phyloP scores from a whole-genome alignment of 2,797 vertebrate genomes.

The Eupleurogrammus muticus region DNA sequence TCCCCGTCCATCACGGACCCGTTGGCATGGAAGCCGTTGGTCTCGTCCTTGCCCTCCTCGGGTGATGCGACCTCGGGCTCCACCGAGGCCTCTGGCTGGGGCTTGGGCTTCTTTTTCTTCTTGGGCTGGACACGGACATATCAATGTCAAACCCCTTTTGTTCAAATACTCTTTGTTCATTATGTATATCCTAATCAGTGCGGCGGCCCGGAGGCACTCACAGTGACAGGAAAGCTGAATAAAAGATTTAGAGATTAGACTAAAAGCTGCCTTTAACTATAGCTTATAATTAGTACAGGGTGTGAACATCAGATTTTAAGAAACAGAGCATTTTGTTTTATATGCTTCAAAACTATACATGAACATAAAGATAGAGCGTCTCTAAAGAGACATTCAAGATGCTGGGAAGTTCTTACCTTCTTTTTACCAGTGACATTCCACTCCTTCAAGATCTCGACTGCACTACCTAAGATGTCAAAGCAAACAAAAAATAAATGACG shows the following conservation, averaged over 20 bases:
- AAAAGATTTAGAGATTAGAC: neutral
- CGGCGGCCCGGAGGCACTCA: neutral
- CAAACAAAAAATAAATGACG: constrained; percentile 34
- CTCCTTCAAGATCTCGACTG: constrained; percentile 94
- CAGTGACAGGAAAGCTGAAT: neutral
- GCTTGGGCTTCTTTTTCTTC: constrained; percentile 96
- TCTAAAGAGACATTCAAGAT: constrained; percentile 5
- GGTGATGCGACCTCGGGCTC: constrained; percentile 65
- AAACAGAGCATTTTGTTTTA: neutral
- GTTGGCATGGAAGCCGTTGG: constrained; percentile 94
- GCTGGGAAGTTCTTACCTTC: constrained; percentile 84
- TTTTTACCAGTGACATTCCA: constrained; percentile 98
- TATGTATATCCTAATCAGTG: constrained; percentile 15
- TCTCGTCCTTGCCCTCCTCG: constrained; percentile 78
- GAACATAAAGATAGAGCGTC: neutral
- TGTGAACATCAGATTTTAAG: neutral
- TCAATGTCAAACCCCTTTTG: constrained; percentile 27
- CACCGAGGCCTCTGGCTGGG: constrained; percentile 71
- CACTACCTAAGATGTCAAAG: constrained; percentile 85
- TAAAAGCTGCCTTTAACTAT: neutral
- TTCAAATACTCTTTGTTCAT: neutral
- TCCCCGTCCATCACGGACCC: constrained; percentile 89
- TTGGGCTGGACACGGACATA: constrained; percentile 79
- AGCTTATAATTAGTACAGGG: neutral
- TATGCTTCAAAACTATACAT: neutral